Percentiles rank a stretch among this genome's conserved stretches.
Evolutionary conservation across 2,113 vertebrate species (phyloP).

Genomic region (Etheostoma spectabile): DNA sequence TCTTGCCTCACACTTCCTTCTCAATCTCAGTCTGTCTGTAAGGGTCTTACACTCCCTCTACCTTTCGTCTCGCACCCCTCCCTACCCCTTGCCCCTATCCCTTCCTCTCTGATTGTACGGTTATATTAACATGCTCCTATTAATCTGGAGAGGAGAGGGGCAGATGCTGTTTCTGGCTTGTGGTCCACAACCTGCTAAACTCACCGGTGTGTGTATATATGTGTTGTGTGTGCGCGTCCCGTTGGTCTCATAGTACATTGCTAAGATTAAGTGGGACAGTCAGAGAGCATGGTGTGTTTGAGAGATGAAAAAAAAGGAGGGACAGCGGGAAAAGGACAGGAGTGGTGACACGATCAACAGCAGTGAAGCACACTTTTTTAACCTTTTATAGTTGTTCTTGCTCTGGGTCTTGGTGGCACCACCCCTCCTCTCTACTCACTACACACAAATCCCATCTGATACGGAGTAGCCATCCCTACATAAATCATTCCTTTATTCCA

Average conservation of each 20-base stretch:
- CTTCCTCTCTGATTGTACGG: conserved; percentile 78
- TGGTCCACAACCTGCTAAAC: conserved; percentile 85
- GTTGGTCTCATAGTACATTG: conserved; percentile 77
- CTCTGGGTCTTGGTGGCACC: conserved; percentile 69
- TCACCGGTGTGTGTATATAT: conserved; percentile 57
- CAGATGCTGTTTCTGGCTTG: conserved; percentile 86
- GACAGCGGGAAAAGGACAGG: conserved; percentile 45
- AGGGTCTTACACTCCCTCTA: conserved; percentile 56
- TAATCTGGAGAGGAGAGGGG: conserved; percentile 86
- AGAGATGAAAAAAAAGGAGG: conserved; percentile 48
- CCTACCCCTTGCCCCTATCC: conserved; percentile 48
- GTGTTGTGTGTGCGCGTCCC: conserved; percentile 23
- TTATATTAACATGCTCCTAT: conserved; percentile 84
- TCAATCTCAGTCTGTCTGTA: conserved; percentile 58
- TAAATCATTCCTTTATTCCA: conserved; percentile 99
- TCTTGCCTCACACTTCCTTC: conserved; percentile 55
- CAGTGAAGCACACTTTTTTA: conserved; percentile 54
- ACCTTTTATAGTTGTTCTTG: conserved; percentile 56
- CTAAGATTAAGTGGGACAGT: conserved; percentile 84
- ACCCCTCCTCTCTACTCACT: conserved; percentile 80
- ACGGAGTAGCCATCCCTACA: conserved; percentile 93
- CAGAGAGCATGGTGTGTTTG: conserved; percentile 60
- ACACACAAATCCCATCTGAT: conserved; percentile 91
- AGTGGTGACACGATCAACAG: conserved; percentile 49
- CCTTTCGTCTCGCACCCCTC: conserved; percentile 59